Evolutionary conservation across 2,888 invertebrate genomes (phyloP), one percentile per base, ranked within the genome.

Genomic region (Chrysolina oricalcia): DNA sequence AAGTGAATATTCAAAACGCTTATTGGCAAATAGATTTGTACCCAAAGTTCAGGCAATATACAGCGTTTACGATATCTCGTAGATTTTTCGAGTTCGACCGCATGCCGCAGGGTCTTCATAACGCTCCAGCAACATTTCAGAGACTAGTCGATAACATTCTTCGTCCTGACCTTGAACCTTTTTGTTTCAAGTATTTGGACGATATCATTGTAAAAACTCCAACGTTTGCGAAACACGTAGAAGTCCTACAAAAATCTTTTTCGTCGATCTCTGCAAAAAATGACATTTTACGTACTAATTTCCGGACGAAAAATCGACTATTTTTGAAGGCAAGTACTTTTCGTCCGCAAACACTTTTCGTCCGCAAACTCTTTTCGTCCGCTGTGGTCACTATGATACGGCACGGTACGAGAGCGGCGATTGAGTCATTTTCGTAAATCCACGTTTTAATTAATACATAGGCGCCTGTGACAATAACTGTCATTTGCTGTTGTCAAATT

Each of bases 91-190:
- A 86, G 10, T 87, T 86, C 50, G 75, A 53, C 0, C 76, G 82
- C 0, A 78, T 86, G 81, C 85, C 86, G 0, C 85, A 85, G 48
- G 85, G 84, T 0, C 46, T 85, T 0, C 73, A 77, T 8, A 83
- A 84, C 19, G 79, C 83, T 0, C 83, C 85, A 0, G 83, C 84
- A 0, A 85, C 84, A 0, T 85, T 80, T 53, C 85, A 85, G 66
- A 73, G 85, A 0, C 56, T 85, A 8, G 76, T 86, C 0, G 85
- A 86, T 35, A 67, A 63, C 2, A 70, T 85, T 0, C 53, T 85
- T 0, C 82, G 83, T 8, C 73, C 80, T 0, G 78, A 80, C 50
- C 63, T 79, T 1, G 72, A 78, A 73, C 81, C 15, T 71, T 82
- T 41, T 78, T 83, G 21, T 59, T 79, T 72, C 41, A 80, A 21